Evolutionary conservation across 2,797 vertebrate species (phyloP).

Genomic region (Carcharodon carcharias): DNA sequence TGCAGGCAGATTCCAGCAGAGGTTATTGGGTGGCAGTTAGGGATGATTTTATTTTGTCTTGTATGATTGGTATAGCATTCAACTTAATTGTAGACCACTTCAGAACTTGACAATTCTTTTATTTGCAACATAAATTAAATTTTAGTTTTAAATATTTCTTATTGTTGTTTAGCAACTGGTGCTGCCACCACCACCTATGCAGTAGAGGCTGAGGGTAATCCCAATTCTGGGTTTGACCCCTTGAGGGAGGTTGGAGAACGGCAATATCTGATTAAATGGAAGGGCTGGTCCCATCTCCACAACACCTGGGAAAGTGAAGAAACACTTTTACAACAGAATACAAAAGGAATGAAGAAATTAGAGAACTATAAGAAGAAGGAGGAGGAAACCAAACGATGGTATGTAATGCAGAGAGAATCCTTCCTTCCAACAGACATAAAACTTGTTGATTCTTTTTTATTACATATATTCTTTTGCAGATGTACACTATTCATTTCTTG

Average conservation of each 20-base stretch:
- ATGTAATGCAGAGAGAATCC: slow-evolving; percentile 40
- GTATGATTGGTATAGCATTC: not conserved
- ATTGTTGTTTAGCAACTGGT: slow-evolving; percentile 69
- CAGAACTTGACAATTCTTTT: not conserved
- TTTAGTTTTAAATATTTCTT: slow-evolving; percentile 21
- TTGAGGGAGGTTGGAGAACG: slow-evolving; percentile 75
- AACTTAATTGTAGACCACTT: not conserved
- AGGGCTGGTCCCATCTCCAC: slow-evolving; percentile 97
- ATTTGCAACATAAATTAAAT: not conserved
- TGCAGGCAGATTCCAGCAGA: not conserved
- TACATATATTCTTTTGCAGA: not conserved
- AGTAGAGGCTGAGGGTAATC: slow-evolving; percentile 91
- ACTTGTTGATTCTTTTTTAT: not conserved
- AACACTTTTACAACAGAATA: slow-evolving; percentile 88
- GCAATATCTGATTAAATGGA: slow-evolving; percentile 98
- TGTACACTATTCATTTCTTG: not conserved
- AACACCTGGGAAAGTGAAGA: slow-evolving; percentile 99
- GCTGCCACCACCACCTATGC: slow-evolving; percentile 91
- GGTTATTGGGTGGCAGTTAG: not conserved
- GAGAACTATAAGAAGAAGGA: slow-evolving; percentile 99
- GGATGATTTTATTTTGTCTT: not conserved
- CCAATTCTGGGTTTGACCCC: slow-evolving; percentile 75
- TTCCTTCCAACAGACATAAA: not conserved
- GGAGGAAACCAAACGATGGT: slow-evolving; percentile 88
- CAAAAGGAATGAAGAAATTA: slow-evolving; percentile 97